Percentiles rank a stretch among this genome's conserved stretches.
Evolutionary conservation across 2,888 invertebrate genomes (phyloP).

Genomic region (Papilio demoleus): DNA sequence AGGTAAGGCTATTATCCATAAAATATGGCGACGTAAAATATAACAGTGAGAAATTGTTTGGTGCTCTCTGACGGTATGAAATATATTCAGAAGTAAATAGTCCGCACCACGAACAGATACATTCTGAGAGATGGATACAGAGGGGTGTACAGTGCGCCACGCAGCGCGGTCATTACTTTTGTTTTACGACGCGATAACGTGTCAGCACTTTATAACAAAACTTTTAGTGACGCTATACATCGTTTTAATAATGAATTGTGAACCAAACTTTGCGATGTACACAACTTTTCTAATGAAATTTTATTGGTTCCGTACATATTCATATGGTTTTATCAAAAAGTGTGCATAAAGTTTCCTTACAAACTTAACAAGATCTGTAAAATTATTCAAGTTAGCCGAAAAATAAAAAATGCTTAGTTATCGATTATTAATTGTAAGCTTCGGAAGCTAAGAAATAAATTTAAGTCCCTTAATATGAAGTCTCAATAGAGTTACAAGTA

Average conservation of each 20-base stretch:
- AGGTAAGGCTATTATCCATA: slow-evolving; percentile 35
- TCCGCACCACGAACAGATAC: slow-evolving; percentile 41
- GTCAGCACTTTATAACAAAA: slow-evolving; percentile 53
- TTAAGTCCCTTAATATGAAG: no score
- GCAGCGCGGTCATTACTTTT: slow-evolving; percentile 59
- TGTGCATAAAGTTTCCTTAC: neutral
- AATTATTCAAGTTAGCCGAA: neutral
- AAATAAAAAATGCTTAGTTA: no score
- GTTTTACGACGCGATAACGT: slow-evolving; percentile 65
- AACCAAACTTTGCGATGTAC: slow-evolving; percentile 29
- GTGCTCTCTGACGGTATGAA: slow-evolving; percentile 39
- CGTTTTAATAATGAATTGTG: slow-evolving; percentile 44
- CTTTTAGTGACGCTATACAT: slow-evolving; percentile 51
- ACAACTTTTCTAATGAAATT: slow-evolving; percentile 33
- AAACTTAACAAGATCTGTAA: neutral
- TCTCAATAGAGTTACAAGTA: no score
- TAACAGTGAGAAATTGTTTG: slow-evolving; percentile 36
- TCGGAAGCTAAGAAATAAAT: no score
- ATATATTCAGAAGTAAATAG: slow-evolving; percentile 43
- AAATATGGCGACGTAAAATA: slow-evolving; percentile 39
- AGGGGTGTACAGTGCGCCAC: slow-evolving; percentile 44
- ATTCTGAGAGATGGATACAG: slow-evolving; percentile 48
- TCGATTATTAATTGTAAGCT: no score
- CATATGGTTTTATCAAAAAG: neutral
- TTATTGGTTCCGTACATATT: slow-evolving; percentile 20